Conservation (phyloP, 2,888 invertebrate genomes). For the Aelia acuminata region DNA sequence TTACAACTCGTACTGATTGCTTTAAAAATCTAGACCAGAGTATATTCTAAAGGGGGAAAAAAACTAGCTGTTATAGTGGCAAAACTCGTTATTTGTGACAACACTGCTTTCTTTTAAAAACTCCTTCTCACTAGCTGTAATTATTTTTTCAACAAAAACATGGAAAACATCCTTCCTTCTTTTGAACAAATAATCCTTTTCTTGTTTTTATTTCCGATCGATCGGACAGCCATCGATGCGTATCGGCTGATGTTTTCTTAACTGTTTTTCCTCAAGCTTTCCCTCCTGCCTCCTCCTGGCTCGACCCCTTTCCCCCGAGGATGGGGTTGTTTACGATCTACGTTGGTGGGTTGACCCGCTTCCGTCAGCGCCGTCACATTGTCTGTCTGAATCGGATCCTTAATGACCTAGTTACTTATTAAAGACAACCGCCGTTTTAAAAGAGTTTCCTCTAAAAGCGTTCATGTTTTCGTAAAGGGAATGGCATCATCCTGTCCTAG, state of each 20-base stretch:
- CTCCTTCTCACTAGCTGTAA: no score
- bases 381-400: slow-evolving; percentile 13
- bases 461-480: slow-evolving; percentile 37
- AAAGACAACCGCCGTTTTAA: slow-evolving; percentile 45
- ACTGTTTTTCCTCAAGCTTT: slow-evolving; percentile 2
- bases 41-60: no score
- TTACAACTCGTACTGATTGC: no score
- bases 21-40: no score
- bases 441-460: slow-evolving; percentile 36
- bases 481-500: neutral
- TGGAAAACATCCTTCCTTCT: neutral
- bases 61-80: no score
- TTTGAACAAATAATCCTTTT: neutral
- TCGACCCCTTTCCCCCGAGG: neutral
- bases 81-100: no score
- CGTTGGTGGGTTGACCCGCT: neutral
- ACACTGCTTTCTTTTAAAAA: no score
- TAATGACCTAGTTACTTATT: slow-evolving; percentile 45
- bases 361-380: neutral
- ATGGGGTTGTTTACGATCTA: slow-evolving; percentile 26
- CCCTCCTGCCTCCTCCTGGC: neutral
- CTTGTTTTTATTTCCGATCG: neutral
- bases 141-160: no score
- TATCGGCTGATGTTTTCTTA: neutral
- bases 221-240: neutral